Conservation (phyloP, 2,113 vertebrate genomes). For the Ictalurus furcatus region DNA sequence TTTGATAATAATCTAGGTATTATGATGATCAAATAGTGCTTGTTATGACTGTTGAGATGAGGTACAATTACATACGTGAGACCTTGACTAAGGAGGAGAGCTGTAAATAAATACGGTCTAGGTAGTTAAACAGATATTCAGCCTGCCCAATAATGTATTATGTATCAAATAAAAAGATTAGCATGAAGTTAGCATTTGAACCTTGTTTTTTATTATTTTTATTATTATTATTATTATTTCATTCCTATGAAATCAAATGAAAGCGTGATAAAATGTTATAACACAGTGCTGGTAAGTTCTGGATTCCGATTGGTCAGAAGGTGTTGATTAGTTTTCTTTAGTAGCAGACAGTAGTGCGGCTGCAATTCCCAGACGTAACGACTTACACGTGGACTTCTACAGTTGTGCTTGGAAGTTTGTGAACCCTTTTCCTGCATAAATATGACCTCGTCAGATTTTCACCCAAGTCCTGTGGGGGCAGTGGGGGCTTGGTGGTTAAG, state of each 20-base stretch:
- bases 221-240: background rate
- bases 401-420: too few relatives aligned
- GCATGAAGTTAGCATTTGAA: too few relatives aligned
- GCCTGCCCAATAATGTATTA: background rate
- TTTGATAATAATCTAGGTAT: constrained; percentile 35
- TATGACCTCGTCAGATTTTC: too few relatives aligned
- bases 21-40: constrained; percentile 32
- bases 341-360: background rate
- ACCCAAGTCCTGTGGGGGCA: too few relatives aligned
- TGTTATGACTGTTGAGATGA: constrained; percentile 13
- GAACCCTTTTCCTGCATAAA: too few relatives aligned
- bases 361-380: background rate
- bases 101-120: background rate
- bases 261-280: background rate
- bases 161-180: background rate
- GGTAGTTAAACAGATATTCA: background rate
- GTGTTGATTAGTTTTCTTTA: background rate
- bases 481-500: too few relatives aligned
- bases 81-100: background rate
- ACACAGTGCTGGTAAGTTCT: background rate
- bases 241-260: background rate
- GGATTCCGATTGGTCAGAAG: background rate
- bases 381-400: background rate
- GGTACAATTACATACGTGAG: constrained; percentile 23
- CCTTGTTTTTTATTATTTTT: too few relatives aligned